Evolutionary conservation across 2,113 vertebrate species (phyloP), one percentile per base, ranked within the genome.

Genomic region (Ptilonorhynchus violaceus): DNA sequence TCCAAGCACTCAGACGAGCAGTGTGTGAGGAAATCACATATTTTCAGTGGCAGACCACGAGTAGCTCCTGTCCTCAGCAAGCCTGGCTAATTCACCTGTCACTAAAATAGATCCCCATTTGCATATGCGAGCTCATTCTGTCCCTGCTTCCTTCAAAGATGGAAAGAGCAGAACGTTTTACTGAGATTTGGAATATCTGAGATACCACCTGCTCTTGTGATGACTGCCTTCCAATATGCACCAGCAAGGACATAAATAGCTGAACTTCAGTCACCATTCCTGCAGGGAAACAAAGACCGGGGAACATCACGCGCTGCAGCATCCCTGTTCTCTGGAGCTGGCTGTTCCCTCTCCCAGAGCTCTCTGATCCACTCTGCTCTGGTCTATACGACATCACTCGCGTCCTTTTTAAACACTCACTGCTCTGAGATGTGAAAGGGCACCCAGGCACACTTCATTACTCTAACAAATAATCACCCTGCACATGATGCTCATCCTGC

Each of bases 301-400:
- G 15, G 81, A 64, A 28, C 46, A 39, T 4, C 14, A 2, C 10
- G 7, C 0, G 3, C 44, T 1, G 1, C 56, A 75, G 68, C 68
- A 47, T 2, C 47, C 68, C 39, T 15, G 27, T 44, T 58, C 62
- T 27, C 74, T 52, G 53, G 66, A 73, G 63, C 80, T 75, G 63
- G 27, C 62, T 88, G 33, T 3, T 85, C 47, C 33, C 59, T 70
- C n/a, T 7, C 21, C 33, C 63, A 62, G 63, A 35, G 68, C n/a
- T 56, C 68, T 50, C 52, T 4, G 50, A 28, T 9, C 78, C 46
- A 7, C 0, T 7, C 44, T 52, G 44, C 68, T 59, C 55, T 55
- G 41, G 5, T 42, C 59, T 64, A 1, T 11, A 1, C 0, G 4
- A 13, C 5, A 7, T 10, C 18, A 31, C 19, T 27, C 4, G 27